phyloP scores from a whole-genome alignment of 2,113 vertebrate species.

The Phaethornis superciliosus region DNA sequence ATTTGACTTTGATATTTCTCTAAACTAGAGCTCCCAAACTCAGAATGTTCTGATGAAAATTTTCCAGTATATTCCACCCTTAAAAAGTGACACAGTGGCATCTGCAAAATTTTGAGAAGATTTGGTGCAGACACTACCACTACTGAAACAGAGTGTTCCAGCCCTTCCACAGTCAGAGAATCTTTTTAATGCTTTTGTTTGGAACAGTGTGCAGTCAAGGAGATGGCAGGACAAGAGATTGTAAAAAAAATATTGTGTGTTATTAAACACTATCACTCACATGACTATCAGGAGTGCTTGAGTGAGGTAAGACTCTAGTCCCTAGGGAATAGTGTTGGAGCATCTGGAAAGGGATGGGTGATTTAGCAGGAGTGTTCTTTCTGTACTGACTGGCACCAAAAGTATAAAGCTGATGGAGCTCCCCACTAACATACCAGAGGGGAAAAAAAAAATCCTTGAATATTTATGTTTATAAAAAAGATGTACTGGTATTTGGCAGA shows the following conservation, averaged over 20 bases:
- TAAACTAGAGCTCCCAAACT: background rate
- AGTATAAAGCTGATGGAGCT: background rate
- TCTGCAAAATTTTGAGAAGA: background rate
- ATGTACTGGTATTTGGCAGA: background rate
- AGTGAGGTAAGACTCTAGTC: background rate
- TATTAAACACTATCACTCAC: background rate
- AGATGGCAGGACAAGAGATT: background rate
- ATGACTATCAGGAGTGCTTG: background rate
- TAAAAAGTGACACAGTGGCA: background rate
- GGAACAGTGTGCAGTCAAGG: background rate
- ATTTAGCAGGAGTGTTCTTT: background rate
- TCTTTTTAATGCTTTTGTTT: background rate
- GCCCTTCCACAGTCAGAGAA: background rate
- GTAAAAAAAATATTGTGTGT: background rate
- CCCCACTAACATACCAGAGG: background rate
- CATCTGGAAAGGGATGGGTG: background rate
- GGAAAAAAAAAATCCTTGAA: background rate
- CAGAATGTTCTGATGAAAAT: background rate
- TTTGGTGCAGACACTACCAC: background rate
- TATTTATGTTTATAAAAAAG: background rate
- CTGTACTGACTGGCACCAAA: background rate
- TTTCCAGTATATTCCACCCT: background rate
- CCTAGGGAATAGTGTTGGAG: background rate
- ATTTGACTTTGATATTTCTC: background rate
- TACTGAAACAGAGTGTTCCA: background rate